Percentiles rank a stretch among this genome's conserved stretches.
These are phyloP conservation scores for Channa argus DNA, from an alignment of 2,113 vertebrate species.

Conservation along the genomic window DNA sequence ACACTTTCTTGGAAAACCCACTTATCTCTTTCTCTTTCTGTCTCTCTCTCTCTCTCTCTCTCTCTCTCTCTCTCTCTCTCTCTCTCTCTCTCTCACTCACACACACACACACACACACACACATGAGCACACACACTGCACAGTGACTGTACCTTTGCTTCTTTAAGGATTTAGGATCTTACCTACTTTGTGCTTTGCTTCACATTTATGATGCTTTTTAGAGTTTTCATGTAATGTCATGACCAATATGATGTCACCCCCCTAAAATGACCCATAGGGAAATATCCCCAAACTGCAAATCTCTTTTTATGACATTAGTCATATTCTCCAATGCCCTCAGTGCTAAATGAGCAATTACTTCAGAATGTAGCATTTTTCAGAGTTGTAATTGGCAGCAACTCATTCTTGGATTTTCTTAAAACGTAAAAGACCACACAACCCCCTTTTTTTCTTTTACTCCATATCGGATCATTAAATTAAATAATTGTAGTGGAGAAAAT, in stretches of 20 bases:
- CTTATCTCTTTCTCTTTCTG: background rate
- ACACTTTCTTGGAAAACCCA: constrained; percentile 5
- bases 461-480: constrained; percentile 46
- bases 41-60: too few species aligned
- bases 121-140: background rate
- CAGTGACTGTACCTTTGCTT: constrained; percentile 18
- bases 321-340: constrained; percentile 71
- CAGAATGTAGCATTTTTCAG: constrained; percentile 42
- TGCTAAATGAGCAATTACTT: constrained; percentile 69
- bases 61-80: too few species aligned
- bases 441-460: background rate
- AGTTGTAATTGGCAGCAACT: background rate
- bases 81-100: too few species aligned
- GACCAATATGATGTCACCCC: constrained; percentile 50
- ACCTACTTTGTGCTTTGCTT: constrained; percentile 36
- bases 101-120: constrained; percentile 6
- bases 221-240: constrained; percentile 21
- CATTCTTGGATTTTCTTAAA: constrained; percentile 22
- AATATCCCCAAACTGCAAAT: constrained; percentile 52
- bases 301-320: constrained; percentile 70
- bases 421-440: constrained; percentile 20
- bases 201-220: constrained; percentile 10
- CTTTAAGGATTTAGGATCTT: constrained; percentile 32
- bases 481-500: constrained; percentile 41
- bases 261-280: constrained; percentile 57